These are phyloP conservation scores for Paedocypris micromegethes DNA, from an alignment of 2,797 vertebrate genomes.

Conservation along the genomic window DNA sequence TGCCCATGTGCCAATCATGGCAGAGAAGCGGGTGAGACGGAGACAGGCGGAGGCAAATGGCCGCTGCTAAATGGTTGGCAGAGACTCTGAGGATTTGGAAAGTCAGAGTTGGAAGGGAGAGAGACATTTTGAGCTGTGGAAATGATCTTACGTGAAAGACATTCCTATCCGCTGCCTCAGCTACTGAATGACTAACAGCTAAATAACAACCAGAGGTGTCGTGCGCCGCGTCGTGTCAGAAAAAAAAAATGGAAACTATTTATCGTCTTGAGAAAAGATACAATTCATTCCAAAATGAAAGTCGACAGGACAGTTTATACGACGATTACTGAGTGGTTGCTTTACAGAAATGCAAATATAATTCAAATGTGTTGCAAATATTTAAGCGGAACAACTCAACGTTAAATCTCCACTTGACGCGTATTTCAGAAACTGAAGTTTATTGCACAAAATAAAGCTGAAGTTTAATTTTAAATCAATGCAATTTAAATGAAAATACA, in stretches of 20 bases:
- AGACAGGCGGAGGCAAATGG: conserved; percentile 24
- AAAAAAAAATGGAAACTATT: not conserved
- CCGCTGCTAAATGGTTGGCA: conserved; percentile 40
- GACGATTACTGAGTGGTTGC: too few species aligned
- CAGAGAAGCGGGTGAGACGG: conserved; percentile 29
- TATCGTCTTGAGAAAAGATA: too few species aligned
- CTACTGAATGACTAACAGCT: conserved; percentile 41
- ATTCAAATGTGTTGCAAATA: too few species aligned
- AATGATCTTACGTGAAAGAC: conserved; percentile 53
- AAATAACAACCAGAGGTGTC: conserved; percentile 43
- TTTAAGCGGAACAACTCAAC: too few species aligned
- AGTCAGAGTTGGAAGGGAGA: conserved; percentile 16
- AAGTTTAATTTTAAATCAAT: too few species aligned
- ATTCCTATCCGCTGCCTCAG: conserved; percentile 45
- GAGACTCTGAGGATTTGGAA: conserved; percentile 25
- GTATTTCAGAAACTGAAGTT: too few species aligned
- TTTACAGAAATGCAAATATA: too few species aligned
- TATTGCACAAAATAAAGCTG: too few species aligned
- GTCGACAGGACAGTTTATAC: too few species aligned
- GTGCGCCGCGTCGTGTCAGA: conserved; percentile 24
- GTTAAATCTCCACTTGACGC: too few species aligned
- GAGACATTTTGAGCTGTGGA: conserved; percentile 47
- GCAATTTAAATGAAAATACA: too few species aligned
- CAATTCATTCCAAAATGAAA: too few species aligned
- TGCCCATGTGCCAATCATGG: conserved; percentile 49